phyloP scores from a whole-genome alignment of 2,888 invertebrate species.

The Meteorus cinctellus region DNA sequence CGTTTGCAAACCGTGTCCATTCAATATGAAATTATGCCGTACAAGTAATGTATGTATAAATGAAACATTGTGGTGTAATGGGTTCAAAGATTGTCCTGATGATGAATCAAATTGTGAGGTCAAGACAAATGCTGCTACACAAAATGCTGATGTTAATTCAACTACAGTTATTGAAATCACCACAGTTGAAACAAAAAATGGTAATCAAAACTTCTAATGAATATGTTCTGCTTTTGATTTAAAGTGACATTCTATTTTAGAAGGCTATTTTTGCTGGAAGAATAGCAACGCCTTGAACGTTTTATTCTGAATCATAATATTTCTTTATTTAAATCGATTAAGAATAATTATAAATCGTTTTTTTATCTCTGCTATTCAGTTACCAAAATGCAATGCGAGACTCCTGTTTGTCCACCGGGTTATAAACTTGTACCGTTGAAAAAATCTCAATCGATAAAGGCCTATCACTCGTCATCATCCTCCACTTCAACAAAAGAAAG shows the following conservation, averaged over 20 bases:
- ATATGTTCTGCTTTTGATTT: background rate
- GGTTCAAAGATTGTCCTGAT: conserved; percentile 86
- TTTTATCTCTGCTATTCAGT: conserved; percentile 36
- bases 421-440: conserved; percentile 73
- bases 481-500: conserved; percentile 67
- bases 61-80: conserved; percentile 85
- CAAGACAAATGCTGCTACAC: conserved; percentile 37
- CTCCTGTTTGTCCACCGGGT: conserved; percentile 74
- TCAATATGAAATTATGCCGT: conserved; percentile 81
- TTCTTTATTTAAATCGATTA: conserved; percentile 19
- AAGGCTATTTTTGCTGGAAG: no score
- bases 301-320: no score
- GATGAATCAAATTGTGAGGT: conserved; percentile 82
- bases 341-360: background rate
- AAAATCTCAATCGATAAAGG: conserved; percentile 40
- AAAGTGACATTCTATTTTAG: no score
- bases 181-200: conserved; percentile 44
- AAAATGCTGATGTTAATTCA: conserved; percentile 50
- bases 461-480: conserved; percentile 25
- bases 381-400: conserved; percentile 54
- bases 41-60: conserved; percentile 84
- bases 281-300: no score
- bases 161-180: conserved; percentile 41
- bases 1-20: conserved; percentile 82
- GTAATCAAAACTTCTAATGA: conserved; percentile 19